phyloP scores from a whole-genome alignment of 1,140 invertebrate genomes.

The Drosophila nannoptera region DNA sequence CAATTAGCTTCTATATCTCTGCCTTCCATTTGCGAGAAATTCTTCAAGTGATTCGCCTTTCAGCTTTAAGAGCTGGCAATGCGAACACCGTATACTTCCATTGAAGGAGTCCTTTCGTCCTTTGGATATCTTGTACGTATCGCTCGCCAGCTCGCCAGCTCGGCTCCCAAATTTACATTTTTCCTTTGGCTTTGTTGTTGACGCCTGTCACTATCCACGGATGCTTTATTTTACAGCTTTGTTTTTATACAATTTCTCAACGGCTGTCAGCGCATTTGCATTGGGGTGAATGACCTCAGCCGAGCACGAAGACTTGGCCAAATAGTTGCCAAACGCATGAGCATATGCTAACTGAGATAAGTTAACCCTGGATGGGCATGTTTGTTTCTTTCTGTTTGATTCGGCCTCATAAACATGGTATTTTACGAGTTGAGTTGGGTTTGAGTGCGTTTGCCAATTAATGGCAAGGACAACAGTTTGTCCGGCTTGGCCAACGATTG shows the following conservation, averaged over 20 bases:
- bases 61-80: constrained; percentile 54
- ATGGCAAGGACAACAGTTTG: constrained; percentile 20
- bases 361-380: background rate
- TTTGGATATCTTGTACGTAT: background rate
- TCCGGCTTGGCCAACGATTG: background rate
- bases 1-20: too few relatives aligned
- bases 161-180: constrained; percentile 58
- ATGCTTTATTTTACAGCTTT: constrained; percentile 66
- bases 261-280: constrained; percentile 61
- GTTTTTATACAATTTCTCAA: constrained; percentile 63
- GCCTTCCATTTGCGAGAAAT: too few relatives aligned
- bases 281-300: constrained; percentile 56
- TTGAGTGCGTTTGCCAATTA: constrained; percentile 28
- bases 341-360: background rate
- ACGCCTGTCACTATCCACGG: constrained; percentile 4
- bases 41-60: background rate
- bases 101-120: background rate
- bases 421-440: constrained; percentile 21
- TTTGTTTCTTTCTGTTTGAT: constrained; percentile 9
- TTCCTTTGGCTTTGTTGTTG: constrained; percentile 25
- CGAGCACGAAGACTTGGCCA: constrained; percentile 22
- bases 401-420: constrained; percentile 34
- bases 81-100: constrained; percentile 4
- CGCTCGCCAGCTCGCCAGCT: constrained; percentile 20
- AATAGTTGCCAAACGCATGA: constrained; percentile 26